A percentile compares a stretch with the other conserved stretches of the same genome.
Evolutionary conservation across 2,113 vertebrate species (phyloP).

Genomic region (Spea bombifrons): DNA sequence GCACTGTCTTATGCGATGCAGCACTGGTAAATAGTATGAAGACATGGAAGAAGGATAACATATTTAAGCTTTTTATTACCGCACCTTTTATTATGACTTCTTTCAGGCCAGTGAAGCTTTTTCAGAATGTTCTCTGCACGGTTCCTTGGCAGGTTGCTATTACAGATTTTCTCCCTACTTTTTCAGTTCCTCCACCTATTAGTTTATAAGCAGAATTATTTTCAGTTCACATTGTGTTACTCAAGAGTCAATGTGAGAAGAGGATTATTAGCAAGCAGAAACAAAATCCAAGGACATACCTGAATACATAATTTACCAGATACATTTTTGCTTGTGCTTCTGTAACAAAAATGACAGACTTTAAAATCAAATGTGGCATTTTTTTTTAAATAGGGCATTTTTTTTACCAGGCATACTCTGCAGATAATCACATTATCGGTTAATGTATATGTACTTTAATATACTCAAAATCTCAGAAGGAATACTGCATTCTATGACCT

Average conservation of each 20-base stretch:
- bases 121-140: slow-evolving; percentile 58
- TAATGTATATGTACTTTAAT: too few relatives aligned
- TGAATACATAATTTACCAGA: slow-evolving; percentile 36
- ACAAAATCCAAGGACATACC: slow-evolving; percentile 51
- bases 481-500: too few relatives aligned
- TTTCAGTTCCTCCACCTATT: slow-evolving; percentile 51
- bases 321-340: neutral
- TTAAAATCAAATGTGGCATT: too few relatives aligned
- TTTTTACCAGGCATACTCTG: too few relatives aligned
- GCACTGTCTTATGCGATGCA: slow-evolving; percentile 55
- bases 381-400: too few relatives aligned
- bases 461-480: too few relatives aligned
- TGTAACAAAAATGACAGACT: too few relatives aligned
- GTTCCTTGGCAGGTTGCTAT: slow-evolving; percentile 54
- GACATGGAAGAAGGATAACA: slow-evolving; percentile 48
- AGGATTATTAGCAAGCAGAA: slow-evolving; percentile 55
- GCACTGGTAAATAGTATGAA: slow-evolving; percentile 55
- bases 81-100: slow-evolving; percentile 50
- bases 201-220: slow-evolving; percentile 57
- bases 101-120: slow-evolving; percentile 49
- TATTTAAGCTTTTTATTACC: slow-evolving; percentile 61
- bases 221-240: slow-evolving; percentile 45
- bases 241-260: slow-evolving; percentile 47
- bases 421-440: too few relatives aligned
- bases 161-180: slow-evolving; percentile 53